phyloP scores from a whole-genome alignment of 2,888 invertebrate species.

The Acrobasis consociella region DNA sequence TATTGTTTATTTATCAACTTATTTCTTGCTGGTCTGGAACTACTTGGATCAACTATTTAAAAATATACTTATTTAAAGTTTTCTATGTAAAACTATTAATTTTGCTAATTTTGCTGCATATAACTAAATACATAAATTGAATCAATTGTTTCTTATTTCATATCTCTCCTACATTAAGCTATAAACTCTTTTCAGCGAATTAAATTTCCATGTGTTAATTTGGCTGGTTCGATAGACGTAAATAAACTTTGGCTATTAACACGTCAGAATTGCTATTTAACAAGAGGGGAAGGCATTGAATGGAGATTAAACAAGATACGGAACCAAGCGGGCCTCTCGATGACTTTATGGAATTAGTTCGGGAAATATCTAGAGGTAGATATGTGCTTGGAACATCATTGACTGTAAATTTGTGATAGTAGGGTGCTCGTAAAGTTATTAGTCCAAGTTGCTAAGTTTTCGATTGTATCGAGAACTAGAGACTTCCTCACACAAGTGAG shows the following conservation, averaged over 20 bases:
- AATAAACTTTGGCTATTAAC: conserved; percentile 74
- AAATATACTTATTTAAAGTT: too few species aligned
- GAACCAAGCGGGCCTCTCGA: conserved; percentile 63
- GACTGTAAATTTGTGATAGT: conserved; percentile 42
- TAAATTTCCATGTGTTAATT: conserved; percentile 62
- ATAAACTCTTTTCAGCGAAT: conserved; percentile 33
- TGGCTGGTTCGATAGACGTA: conserved; percentile 60
- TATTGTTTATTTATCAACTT: too few species aligned
- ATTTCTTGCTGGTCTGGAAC: too few species aligned
- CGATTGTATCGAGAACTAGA: not conserved
- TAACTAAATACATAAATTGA: too few species aligned
- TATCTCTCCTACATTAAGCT: not conserved
- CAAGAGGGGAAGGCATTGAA: conserved; percentile 71
- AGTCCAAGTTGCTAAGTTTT: conserved; percentile 10
- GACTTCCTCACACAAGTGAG: too few species aligned
- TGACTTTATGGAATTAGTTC: conserved; percentile 75
- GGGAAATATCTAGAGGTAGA: conserved; percentile 33
- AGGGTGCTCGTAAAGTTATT: conserved; percentile 24
- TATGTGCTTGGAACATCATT: conserved; percentile 44
- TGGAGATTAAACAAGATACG: conserved; percentile 77
- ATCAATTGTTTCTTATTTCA: conserved; percentile 3
- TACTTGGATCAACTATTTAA: too few species aligned
- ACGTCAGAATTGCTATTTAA: conserved; percentile 75
- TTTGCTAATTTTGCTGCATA: not conserved
- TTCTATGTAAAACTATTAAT: not conserved